Percentiles rank a stretch among this genome's conserved stretches.
These are phyloP conservation scores for Steinernema hermaphroditum DNA, from an alignment of 2,888 invertebrate species.

Conservation along the genomic window DNA sequence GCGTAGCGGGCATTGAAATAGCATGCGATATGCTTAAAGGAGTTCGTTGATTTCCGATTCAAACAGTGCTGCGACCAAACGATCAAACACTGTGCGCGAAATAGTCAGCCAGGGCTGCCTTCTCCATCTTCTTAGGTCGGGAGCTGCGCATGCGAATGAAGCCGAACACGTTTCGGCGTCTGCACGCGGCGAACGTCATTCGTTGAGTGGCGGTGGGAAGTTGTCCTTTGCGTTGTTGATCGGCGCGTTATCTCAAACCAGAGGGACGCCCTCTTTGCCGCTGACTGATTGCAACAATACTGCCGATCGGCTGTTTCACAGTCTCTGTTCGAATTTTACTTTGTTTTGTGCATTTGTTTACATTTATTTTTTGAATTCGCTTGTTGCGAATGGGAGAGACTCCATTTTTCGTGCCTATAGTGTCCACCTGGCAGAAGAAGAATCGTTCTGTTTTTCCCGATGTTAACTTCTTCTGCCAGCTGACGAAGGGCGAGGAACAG, in stretches of 20 bases:
- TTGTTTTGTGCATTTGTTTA: constrained; percentile 4
- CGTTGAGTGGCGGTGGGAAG: constrained; percentile 11
- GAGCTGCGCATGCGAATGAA: constrained; percentile 5
- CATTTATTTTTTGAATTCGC: not conserved
- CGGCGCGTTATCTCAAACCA: constrained; percentile 30
- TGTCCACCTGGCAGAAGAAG: not conserved
- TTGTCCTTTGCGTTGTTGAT: constrained; percentile 30
- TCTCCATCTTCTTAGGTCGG: not conserved
- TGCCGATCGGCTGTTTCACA: constrained; percentile 19
- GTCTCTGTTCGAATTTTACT: not conserved
- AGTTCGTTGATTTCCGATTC: not conserved
- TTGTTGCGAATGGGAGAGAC: not conserved
- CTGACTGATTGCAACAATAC: constrained; percentile 20
- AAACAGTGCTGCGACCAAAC: not conserved
- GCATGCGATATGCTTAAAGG: no score
- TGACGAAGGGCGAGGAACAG: no score
- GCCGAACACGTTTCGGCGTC: constrained; percentile 25
- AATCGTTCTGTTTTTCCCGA: no score
- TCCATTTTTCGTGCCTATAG: not conserved
- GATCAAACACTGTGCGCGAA: constrained; percentile 2
- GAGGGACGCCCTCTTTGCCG: constrained; percentile 20
- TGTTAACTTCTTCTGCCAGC: no score
- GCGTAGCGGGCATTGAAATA: no score
- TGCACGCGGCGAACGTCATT: constrained; percentile 22
- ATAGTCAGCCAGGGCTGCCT: not conserved